These are phyloP conservation scores for Tetranychus piercei DNA, from an alignment of 2,888 invertebrate species.

Conservation along the genomic window DNA sequence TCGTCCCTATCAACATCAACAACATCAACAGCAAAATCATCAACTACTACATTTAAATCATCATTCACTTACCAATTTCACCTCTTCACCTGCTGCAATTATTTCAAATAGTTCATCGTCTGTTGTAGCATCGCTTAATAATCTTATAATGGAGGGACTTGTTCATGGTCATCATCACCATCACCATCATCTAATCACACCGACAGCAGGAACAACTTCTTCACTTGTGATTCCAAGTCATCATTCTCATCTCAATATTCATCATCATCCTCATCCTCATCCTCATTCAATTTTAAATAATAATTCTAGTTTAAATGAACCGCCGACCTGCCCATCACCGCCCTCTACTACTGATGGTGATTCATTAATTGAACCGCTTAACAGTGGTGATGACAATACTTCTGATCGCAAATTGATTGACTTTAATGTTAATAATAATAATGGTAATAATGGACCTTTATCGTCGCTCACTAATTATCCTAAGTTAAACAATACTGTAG, in stretches of 20 bases:
- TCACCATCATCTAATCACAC: not conserved
- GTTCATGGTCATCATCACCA: not conserved
- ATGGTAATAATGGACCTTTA: not conserved
- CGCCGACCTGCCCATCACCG: not conserved
- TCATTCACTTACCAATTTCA: no score
- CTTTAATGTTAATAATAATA: not conserved
- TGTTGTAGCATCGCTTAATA: not conserved
- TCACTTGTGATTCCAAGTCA: not conserved
- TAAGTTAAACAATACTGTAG: not conserved
- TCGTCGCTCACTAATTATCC: not conserved
- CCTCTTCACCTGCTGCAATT: no score
- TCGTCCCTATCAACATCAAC: not conserved
- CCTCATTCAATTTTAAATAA: not conserved
- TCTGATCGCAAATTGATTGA: not conserved
- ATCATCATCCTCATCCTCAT: conserved; percentile 7
- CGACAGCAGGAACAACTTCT: not conserved
- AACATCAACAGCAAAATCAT: not conserved
- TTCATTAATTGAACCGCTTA: conserved; percentile 1
- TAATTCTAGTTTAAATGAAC: not conserved
- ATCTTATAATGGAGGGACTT: not conserved
- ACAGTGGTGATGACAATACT: not conserved
- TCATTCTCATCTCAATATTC: not conserved
- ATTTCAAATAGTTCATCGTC: no score
- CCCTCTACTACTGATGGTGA: conserved; percentile 4
- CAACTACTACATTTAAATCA: not conserved